Conservation (phyloP, 2,888 invertebrate genomes). For the Dichetophora obliterata region DNA sequence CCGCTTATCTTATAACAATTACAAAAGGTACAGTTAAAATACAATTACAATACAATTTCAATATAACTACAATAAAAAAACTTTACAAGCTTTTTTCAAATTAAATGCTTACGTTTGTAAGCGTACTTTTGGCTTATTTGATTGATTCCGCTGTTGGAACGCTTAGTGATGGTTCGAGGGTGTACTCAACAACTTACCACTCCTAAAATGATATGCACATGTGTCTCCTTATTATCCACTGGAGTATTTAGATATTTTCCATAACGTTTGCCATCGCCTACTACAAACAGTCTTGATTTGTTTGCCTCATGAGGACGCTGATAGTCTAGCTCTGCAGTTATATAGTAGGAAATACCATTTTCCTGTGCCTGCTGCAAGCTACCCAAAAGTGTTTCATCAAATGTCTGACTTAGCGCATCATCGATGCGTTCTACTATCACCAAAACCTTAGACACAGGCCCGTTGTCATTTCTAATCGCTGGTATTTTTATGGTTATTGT, state of each 20-base stretch:
- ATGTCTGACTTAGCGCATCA: slow-evolving; percentile 76
- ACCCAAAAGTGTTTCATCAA: slow-evolving; percentile 74
- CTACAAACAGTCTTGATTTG: slow-evolving; percentile 77
- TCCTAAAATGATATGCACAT: slow-evolving; percentile 79
- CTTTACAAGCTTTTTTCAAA: no score
- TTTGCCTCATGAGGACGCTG: slow-evolving; percentile 68
- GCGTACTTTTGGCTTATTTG: no score
- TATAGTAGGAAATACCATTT: slow-evolving; percentile 82
- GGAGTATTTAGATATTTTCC: slow-evolving; percentile 84
- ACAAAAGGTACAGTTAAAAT: no score
- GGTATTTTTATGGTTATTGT: slow-evolving; percentile 78
- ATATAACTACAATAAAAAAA: no score
- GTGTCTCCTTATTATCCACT: slow-evolving; percentile 72
- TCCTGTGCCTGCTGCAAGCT: slow-evolving; percentile 77
- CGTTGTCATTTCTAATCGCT: slow-evolving; percentile 80
- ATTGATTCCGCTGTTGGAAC: no score
- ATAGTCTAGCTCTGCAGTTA: slow-evolving; percentile 83
- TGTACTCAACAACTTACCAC: slow-evolving; percentile 74
- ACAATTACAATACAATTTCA: no score
- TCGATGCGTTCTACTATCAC: slow-evolving; percentile 79
- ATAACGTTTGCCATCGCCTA: slow-evolving; percentile 83
- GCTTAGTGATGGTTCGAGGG: no score
- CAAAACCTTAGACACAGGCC: slow-evolving; percentile 82
- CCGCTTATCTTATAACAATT: no score
- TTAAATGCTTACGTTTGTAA: no score